Base-by-base conservation (phyloP, 2,113 vertebrate genomes). In the Strix uralensis region DNA sequence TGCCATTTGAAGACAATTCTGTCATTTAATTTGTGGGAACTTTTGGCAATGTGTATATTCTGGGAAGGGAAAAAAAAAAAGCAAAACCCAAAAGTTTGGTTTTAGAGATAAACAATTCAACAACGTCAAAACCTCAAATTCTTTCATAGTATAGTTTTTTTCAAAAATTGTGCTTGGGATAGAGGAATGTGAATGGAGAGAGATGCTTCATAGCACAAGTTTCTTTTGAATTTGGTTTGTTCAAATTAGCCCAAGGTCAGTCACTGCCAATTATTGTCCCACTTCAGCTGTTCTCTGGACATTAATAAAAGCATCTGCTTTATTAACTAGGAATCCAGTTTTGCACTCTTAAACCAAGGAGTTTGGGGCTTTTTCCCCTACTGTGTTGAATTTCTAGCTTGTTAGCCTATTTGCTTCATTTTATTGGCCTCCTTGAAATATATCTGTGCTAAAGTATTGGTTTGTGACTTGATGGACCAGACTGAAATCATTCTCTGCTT, bases 291-390 rank as follows among this genome's bases (percentile, higher is more conserved):
- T 70, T 94, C 89, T 92, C 73, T 46, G 89, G 71, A 47, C 89
- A 92, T 93, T 86, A 81, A 93, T 94, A 91, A 93, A 91, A 89
- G 91, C 80, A 63, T 95, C 70, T 90, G 22, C 88, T 94, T 93
- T 81, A 47, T 86, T 70, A 81, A 79, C 27, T 26, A 58, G 81
- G 94, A 88, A 49, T 88, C 29, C 65, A 89, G 78, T 11, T 81
- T 36, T 86, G 69, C 27, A 5, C 46, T 67, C 54, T 61, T 26
- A 51, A 18, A 77, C 51, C 14, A 13, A 80, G 49, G 34, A 59
- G 29, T 46, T 58, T 65, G 7, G 1, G 40, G 6, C 2, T 3
- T 17, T 69, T 62, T 46, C 36, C 4, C 65, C 19, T 40, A 5
- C 54, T 51, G 44, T 66, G 59, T 44, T 92, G 86, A 46, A 81